Evolutionary conservation across 2,113 vertebrate genomes (phyloP).

Genomic region (Loxodonta africana): DNA sequence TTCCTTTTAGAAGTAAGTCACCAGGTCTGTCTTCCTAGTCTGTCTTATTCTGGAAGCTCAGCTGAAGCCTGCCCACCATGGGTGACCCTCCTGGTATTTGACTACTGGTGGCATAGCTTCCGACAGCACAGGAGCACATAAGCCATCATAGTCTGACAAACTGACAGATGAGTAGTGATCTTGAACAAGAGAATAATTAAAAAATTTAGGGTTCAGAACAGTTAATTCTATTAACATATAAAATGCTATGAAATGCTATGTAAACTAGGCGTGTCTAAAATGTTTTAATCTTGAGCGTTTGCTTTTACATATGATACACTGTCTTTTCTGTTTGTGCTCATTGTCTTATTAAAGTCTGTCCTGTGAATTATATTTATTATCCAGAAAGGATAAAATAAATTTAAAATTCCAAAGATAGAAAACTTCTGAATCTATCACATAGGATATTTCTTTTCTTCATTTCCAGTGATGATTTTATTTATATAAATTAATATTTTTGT

Average conservation of each 20-base stretch:
- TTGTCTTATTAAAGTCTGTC: neutral
- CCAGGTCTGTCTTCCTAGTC: too few relatives aligned
- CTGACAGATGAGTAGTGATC: too few relatives aligned
- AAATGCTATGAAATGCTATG: neutral
- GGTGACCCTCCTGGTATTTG: too few relatives aligned
- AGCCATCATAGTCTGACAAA: too few relatives aligned
- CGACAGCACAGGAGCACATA: too few relatives aligned
- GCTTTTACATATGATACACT: neutral
- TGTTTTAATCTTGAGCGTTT: neutral
- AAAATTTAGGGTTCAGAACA: conserved; percentile 21
- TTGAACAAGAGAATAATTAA: neutral
- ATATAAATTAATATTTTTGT: neutral
- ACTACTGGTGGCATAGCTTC: too few relatives aligned
- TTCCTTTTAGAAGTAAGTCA: too few relatives aligned
- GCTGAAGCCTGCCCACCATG: too few relatives aligned
- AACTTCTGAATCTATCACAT: neutral
- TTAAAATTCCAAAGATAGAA: conserved; percentile 1
- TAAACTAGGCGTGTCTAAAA: neutral
- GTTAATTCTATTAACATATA: neutral
- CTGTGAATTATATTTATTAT: neutral
- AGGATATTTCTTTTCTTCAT: neutral
- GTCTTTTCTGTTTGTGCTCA: neutral
- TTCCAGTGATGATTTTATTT: conserved; percentile 2
- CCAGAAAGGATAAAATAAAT: conserved; percentile 3
- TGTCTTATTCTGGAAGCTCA: too few relatives aligned